Evolutionary conservation across 2,888 invertebrate genomes (phyloP).

Genomic region (Disparrhopalites patrizii): DNA sequence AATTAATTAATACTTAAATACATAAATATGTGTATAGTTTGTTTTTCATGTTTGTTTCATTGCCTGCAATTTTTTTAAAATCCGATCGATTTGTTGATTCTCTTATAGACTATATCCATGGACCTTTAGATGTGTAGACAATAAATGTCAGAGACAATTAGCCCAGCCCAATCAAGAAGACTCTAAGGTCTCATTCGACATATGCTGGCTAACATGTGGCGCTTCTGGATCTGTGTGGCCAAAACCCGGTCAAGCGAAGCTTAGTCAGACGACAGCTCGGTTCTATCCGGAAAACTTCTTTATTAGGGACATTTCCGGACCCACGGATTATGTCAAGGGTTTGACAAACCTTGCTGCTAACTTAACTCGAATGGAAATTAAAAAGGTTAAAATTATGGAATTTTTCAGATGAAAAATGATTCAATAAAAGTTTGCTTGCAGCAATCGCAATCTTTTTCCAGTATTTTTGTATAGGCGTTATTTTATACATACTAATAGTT

Average conservation of each 20-base stretch:
- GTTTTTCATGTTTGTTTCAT: too few species aligned
- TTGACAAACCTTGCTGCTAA: slow-evolving; percentile 7
- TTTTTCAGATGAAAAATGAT: too few species aligned
- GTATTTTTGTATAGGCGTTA: background rate
- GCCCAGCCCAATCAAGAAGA: slow-evolving; percentile 3
- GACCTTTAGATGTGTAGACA: slow-evolving; percentile 35
- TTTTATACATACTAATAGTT: background rate
- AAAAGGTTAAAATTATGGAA: background rate
- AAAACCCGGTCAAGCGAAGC: slow-evolving; percentile 55
- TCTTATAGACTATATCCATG: slow-evolving; percentile 22
- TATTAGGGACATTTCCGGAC: slow-evolving; percentile 16
- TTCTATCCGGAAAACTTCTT: slow-evolving; percentile 23
- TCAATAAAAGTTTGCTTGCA: too few species aligned
- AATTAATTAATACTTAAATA: too few species aligned
- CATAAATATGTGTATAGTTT: too few species aligned
- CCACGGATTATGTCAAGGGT: slow-evolving; percentile 15
- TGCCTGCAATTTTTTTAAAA: too few species aligned
- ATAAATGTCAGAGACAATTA: slow-evolving; percentile 14
- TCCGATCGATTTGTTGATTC: too few species aligned
- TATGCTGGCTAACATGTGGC: slow-evolving; percentile 67
- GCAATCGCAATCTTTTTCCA: too few species aligned
- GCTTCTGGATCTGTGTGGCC: slow-evolving; percentile 68
- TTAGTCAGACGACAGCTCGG: slow-evolving; percentile 10
- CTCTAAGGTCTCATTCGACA: slow-evolving; percentile 52
- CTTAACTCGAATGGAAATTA: slow-evolving; percentile 2